Evolutionary conservation across 2,888 invertebrate genomes (phyloP), one percentile per base, ranked within the genome.

Genomic region (Siphlonurus alternatus): DNA sequence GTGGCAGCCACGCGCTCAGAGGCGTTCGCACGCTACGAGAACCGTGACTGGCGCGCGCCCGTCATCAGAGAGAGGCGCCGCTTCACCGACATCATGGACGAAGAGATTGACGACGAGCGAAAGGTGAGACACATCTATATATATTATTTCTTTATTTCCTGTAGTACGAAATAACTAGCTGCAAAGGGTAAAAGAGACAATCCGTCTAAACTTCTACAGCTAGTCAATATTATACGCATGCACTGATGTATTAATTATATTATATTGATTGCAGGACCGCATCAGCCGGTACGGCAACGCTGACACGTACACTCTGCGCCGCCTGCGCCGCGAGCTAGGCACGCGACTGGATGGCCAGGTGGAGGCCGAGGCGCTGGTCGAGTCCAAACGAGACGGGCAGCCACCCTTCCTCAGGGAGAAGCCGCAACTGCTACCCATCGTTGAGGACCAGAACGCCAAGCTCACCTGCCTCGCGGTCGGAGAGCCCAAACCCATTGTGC

Each of bases 11-110:
- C 82, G 70, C 81, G 90, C 70, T 86, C 87, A 38, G 86, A 88
- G 1, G 87, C 87, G 0, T 85, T 84, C 76, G 80, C 80, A 65
- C 76, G 25, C 59, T 24, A 51, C 19, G 56, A 10, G 20, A n/a
- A 3, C 1, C 25, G 54, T 23, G 24, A 19, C 38, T 70, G 71
- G 20, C 73, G 89, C 90, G 84, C 88, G 0, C 93, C 93, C 0
- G 85, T 93, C 51, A 91, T 94, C 71, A 85, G 89, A 62, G 94
- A 94, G 76, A 82, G 94, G 66, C 85, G 94, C 66, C 86, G 93
- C 67, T 94, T 94, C 76, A 93, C 91, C 1, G 94, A 94, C 74
- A 85, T 94, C 18, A 93, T 94, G 93, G 94, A 94, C 74, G 94
- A 94, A 74, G 93, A 94, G 77, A 93, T 94, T 67, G 92, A 92